A percentile compares a stretch with the other conserved stretches of the same genome.
Evolutionary conservation across 2,888 invertebrate genomes (phyloP).

Genomic region (Netelia inedita): DNA sequence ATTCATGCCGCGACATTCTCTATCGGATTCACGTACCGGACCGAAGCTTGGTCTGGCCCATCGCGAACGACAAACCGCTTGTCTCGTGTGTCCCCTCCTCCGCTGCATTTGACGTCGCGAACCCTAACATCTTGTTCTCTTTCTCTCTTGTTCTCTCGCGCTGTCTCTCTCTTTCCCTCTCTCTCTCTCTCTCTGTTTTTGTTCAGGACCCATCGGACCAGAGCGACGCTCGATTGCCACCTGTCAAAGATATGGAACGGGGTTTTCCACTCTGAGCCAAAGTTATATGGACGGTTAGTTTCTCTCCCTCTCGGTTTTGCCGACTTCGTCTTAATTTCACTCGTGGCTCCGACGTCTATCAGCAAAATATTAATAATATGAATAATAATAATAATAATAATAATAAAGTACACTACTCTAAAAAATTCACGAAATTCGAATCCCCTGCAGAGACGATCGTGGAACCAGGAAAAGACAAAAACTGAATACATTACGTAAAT

Average conservation of each 20-base stretch:
- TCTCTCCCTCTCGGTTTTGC: too few species aligned
- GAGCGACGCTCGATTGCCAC: conserved; percentile 23
- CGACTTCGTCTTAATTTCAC: too few species aligned
- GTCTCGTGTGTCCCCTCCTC: conserved; percentile 2
- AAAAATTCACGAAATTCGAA: too few species aligned
- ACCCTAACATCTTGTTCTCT: not conserved
- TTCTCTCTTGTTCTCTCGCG: too few species aligned
- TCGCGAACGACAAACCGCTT: conserved; percentile 17
- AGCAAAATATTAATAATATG: too few species aligned
- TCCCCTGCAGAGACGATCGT: too few species aligned
- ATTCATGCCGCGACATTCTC: conserved; percentile 71
- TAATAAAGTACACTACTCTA: too few species aligned
- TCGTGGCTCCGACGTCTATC: too few species aligned
- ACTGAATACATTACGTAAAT: too few species aligned
- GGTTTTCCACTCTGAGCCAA: conserved; percentile 11
- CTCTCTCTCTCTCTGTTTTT: not conserved
- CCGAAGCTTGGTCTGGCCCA: conserved; percentile 2
- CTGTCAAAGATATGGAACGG: conserved; percentile 32
- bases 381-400: too few species aligned
- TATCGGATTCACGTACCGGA: conserved; percentile 49
- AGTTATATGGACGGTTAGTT: not conserved
- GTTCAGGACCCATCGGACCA: conserved; percentile 6
- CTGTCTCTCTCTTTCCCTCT: too few species aligned
- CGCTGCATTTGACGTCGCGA: not conserved
- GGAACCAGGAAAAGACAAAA: too few species aligned